Evolutionary conservation across 2,888 invertebrate genomes (phyloP).

Genomic region (Brachypalpus laphriformis): DNA sequence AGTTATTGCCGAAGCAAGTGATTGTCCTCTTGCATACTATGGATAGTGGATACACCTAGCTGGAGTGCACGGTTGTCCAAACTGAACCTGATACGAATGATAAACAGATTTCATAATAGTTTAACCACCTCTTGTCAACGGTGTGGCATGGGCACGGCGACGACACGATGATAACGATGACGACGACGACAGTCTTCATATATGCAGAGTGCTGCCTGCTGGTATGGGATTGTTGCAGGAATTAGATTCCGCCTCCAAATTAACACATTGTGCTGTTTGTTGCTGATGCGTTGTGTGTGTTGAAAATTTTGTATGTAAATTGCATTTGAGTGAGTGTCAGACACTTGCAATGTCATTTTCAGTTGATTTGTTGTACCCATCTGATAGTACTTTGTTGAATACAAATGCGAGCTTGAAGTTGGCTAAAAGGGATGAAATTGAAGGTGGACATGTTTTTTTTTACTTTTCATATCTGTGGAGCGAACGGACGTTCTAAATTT

Average conservation of each 20-base stretch:
- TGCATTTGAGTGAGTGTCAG: constrained; percentile 67
- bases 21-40: constrained; percentile 17
- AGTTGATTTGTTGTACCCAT: constrained; percentile 69
- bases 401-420: constrained; percentile 60
- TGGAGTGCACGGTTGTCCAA: constrained; percentile 6
- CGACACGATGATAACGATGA: neutral
- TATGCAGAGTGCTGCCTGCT: constrained; percentile 17
- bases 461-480: neutral
- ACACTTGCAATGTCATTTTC: constrained; percentile 71
- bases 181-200: constrained; percentile 13
- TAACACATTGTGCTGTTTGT: constrained; percentile 54
- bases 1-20: constrained; percentile 51
- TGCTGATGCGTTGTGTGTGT: constrained; percentile 16
- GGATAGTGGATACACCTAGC: neutral
- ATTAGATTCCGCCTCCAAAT: constrained; percentile 68
- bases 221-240: constrained; percentile 41
- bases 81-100: constrained; percentile 65
- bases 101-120: constrained; percentile 71
- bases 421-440: constrained; percentile 60
- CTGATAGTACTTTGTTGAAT: constrained; percentile 59
- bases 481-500: constrained; percentile 69
- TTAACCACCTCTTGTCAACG: constrained; percentile 67
- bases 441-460: constrained; percentile 31
- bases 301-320: constrained; percentile 67
- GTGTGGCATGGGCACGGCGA: neutral